Evolutionary conservation across 2,888 invertebrate genomes (phyloP).

Genomic region (Rhyacophila evoluta): DNA sequence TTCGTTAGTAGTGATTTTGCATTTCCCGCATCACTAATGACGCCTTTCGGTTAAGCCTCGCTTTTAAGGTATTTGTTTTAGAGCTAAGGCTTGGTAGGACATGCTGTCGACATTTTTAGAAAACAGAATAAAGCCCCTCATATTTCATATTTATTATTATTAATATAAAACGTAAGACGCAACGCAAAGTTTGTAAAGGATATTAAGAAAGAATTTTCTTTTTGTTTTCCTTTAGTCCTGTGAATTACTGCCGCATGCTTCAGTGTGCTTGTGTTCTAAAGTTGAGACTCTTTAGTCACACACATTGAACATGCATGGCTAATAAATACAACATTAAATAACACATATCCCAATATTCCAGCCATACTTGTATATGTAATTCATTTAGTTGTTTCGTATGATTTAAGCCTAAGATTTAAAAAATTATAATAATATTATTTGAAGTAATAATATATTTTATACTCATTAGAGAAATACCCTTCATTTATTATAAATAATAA

Average conservation of each 20-base stretch:
- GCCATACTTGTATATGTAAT: background rate
- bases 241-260: background rate
- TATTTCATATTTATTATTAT: constrained; percentile 24
- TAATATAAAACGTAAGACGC: constrained; percentile 22
- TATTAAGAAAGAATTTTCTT: constrained; percentile 22
- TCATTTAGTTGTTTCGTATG: no score
- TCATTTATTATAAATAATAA: no score
- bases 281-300: background rate
- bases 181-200: constrained; percentile 22
- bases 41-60: background rate
- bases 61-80: constrained; percentile 19
- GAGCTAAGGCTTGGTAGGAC: background rate
- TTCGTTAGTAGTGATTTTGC: constrained; percentile 22
- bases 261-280: background rate
- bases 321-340: no score
- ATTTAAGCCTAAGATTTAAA: no score
- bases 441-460: no score
- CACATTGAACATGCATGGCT: no score
- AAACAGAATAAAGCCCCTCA: constrained; percentile 17
- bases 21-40: constrained; percentile 1
- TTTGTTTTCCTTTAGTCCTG: background rate
- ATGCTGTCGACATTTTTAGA: constrained; percentile 24
- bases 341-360: no score
- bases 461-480: no score
- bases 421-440: no score